These are phyloP conservation scores for Sebastes goodei DNA, from an alignment of 2,797 vertebrate species.

Conservation along the genomic window DNA sequence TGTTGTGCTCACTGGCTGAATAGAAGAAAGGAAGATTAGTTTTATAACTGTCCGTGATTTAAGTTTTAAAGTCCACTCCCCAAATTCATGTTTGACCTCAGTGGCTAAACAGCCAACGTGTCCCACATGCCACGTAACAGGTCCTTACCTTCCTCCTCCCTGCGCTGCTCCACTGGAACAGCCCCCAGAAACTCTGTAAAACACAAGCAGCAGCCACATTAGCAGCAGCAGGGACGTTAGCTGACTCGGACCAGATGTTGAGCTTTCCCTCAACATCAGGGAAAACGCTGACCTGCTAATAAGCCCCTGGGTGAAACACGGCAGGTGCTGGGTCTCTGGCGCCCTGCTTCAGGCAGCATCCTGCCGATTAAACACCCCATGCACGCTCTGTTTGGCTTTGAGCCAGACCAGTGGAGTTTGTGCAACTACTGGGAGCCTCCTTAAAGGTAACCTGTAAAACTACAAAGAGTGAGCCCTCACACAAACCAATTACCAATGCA, in stretches of 20 bases:
- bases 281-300: constrained; percentile 75
- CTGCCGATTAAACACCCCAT: constrained; percentile 57
- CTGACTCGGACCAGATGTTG: constrained; percentile 76
- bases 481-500: constrained; percentile 59
- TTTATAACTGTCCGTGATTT: not conserved
- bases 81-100: not conserved
- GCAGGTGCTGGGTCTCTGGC: constrained; percentile 65
- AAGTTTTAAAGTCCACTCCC: not conserved
- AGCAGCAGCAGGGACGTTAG: constrained; percentile 46
- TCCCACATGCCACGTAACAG: constrained; percentile 21
- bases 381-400: constrained; percentile 49
- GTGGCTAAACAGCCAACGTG: not conserved
- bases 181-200: constrained; percentile 83
- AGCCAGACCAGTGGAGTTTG: constrained; percentile 47
- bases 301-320: constrained; percentile 57
- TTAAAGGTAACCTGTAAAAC: constrained; percentile 78
- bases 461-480: constrained; percentile 80
- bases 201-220: constrained; percentile 64
- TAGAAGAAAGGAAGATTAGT: not conserved
- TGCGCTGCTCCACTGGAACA: constrained; percentile 75
- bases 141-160: constrained; percentile 68
- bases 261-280: constrained; percentile 48
- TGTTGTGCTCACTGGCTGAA: not conserved
- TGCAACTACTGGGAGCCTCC: constrained; percentile 54
- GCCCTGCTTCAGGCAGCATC: constrained; percentile 55